phyloP scores from a whole-genome alignment of 1,140 invertebrate species.

The Hycleus phaleratus region DNA sequence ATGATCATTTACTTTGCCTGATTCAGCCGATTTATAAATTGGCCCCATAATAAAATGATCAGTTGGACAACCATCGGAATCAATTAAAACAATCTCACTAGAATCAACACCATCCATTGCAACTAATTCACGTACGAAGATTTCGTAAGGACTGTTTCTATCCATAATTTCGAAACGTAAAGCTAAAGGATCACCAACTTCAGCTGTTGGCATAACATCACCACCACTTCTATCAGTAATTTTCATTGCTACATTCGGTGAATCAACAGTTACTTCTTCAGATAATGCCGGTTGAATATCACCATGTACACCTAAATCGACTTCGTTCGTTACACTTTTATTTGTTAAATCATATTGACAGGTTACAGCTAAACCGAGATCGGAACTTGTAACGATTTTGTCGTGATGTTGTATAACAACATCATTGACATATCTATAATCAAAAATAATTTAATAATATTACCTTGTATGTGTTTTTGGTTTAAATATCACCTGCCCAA shows the following conservation, averaged over 20 bases:
- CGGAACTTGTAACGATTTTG: slow-evolving; percentile 88
- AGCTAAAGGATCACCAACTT: slow-evolving; percentile 84
- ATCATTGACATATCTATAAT: slow-evolving; percentile 64
- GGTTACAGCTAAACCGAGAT: slow-evolving; percentile 83
- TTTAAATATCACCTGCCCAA: slow-evolving; percentile 50
- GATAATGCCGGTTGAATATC: slow-evolving; percentile 63
- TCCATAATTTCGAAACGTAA: slow-evolving; percentile 88
- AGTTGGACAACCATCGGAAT: slow-evolving; percentile 85
- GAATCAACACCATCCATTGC: slow-evolving; percentile 91
- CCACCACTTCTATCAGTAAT: slow-evolving; percentile 79
- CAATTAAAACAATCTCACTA: slow-evolving; percentile 85
- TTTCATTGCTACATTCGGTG: slow-evolving; percentile 89
- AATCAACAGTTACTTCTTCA: slow-evolving; percentile 82
- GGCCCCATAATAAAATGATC: slow-evolving; percentile 90
- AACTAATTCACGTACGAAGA: slow-evolving; percentile 87
- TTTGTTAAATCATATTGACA: slow-evolving; percentile 92
- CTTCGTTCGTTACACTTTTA: slow-evolving; percentile 86
- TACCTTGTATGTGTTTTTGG: not conserved
- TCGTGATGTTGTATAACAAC: slow-evolving; percentile 92
- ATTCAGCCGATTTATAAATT: slow-evolving; percentile 68
- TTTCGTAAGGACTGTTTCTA: slow-evolving; percentile 86
- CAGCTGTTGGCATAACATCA: slow-evolving; percentile 70
- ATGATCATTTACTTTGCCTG: slow-evolving; percentile 57
- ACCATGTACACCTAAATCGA: slow-evolving; percentile 79
- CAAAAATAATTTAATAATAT: not conserved